Evolutionary conservation across 53 echinoderm and acorn worm species (phyloP).

Genomic region (Mesocentrotus franciscanus): DNA sequence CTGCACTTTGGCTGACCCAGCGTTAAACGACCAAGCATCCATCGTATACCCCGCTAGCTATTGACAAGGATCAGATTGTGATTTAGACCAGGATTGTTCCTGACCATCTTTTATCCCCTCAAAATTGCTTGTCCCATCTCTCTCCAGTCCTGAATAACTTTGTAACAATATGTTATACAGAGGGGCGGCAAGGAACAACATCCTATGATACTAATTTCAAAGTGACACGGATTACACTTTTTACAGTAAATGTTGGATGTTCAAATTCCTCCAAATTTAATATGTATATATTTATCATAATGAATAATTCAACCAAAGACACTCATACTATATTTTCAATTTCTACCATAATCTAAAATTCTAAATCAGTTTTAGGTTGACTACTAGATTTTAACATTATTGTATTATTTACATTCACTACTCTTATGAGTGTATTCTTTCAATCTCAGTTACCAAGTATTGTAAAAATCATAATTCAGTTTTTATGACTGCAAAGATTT

Average conservation of each 20-base stretch:
- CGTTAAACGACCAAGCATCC: conserved; percentile 1
- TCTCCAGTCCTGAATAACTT: neutral
- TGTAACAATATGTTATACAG: conserved; percentile 9
- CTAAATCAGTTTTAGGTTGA: too few relatives aligned
- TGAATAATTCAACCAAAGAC: too few relatives aligned
- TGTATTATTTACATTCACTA: too few relatives aligned
- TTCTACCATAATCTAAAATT: too few relatives aligned
- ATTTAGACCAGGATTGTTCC: conserved; percentile 25
- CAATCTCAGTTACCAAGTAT: too few relatives aligned
- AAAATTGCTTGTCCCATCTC: conserved; percentile 51
- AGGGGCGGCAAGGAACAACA: neutral
- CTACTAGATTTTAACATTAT: too few relatives aligned
- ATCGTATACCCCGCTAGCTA: conserved; percentile 43
- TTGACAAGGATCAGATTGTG: conserved; percentile 55
- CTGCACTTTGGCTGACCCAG: conserved; percentile 53
- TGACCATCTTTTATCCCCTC: conserved; percentile 40
- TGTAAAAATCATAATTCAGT: too few relatives aligned
- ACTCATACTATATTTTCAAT: too few relatives aligned
- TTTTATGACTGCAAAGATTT: too few relatives aligned
- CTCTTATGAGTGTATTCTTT: too few relatives aligned
- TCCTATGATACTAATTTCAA: neutral
- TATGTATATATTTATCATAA: too few relatives aligned
- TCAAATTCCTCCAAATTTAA: too few relatives aligned
- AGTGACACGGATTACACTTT: neutral
- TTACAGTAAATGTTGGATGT: neutral